Evolutionary conservation across 2,888 invertebrate species (phyloP), one percentile per base, ranked within the genome.

Genomic region (Blomia tropicalis): DNA sequence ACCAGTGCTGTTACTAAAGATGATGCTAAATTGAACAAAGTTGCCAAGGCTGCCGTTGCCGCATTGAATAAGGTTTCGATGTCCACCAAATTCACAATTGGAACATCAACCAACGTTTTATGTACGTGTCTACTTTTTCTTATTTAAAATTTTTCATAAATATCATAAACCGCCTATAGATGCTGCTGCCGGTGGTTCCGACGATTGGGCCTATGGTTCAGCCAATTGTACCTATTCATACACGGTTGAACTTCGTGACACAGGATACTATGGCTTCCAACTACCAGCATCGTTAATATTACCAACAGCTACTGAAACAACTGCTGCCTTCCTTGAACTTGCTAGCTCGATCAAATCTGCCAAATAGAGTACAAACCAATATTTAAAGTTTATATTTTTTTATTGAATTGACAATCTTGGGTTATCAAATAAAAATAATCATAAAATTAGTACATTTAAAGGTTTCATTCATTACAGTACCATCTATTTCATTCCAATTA

Each of bases 61-160:
- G 82, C 83, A 0, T 76, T 83, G 2, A 75, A 77, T 2, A 80
- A 80, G 68, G 74, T 81, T 65, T 79, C 81, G 54, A 4, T 5
- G 69, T 82, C 82, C 54, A 82, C 81, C 14, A 77, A 77, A 66
- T 83, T 82, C 70, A 78, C 79, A 73, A 79, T 77, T 54, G 78
- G 78, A 7, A 73, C 75, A 1, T 72, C 77, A 0, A 73, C 77
- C 30, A 71, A 72, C 27, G 66, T 74, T 7, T 65, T 74, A 7
- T 74, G 70, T 71, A 67, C 67, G 68, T 66, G 4, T 60, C 0
- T 14, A 11, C 43, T 22, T 61, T 62, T 4, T n/a, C n/a, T n/a
- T n/a, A n/a, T n/a, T n/a, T n/a, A n/a, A 47, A 59, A 25, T 30
- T 5, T 51, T 31, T 19, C 14, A 51, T 43, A 19, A 51, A n/a